These are phyloP conservation scores for Coluber constrictor DNA, from an alignment of 2,797 vertebrate species.

Conservation along the genomic window DNA sequence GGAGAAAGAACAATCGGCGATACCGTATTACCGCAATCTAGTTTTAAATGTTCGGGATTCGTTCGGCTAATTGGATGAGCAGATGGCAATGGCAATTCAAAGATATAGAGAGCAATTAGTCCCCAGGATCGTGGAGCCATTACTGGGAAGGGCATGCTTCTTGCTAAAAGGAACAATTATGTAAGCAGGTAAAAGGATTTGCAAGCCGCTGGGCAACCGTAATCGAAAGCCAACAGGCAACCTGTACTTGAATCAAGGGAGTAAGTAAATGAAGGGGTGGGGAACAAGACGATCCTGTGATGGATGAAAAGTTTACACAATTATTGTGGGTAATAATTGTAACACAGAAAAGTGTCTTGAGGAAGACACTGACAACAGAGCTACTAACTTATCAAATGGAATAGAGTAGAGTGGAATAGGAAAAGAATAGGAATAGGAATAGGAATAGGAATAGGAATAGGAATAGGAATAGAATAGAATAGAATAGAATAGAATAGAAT, in stretches of 20 bases:
- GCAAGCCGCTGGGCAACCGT: conserved; percentile 15
- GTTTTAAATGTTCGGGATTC: conserved; percentile 47
- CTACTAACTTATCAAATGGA: no score
- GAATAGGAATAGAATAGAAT: no score
- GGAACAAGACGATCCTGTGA: not conserved
- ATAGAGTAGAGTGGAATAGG: no score
- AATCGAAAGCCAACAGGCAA: conserved; percentile 14
- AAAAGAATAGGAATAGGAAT: no score
- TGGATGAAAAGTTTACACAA: conserved; percentile 16
- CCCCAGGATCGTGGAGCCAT: conserved; percentile 18
- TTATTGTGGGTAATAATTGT: conserved; percentile 22
- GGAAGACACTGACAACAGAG: not conserved
- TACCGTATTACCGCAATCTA: not conserved
- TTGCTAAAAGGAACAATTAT: conserved; percentile 40
- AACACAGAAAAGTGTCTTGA: conserved; percentile 22
- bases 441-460: no score
- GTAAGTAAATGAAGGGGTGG: not conserved
- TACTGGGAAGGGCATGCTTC: conserved; percentile 32
- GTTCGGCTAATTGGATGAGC: conserved; percentile 54
- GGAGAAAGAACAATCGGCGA: not conserved
- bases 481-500: no score
- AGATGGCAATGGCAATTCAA: conserved; percentile 49
- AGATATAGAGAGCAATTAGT: conserved; percentile 51
- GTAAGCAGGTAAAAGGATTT: not conserved
- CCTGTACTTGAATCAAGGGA: conserved; percentile 26